Conservation (phyloP, 2,113 vertebrate genomes). For the Toxotes jaculatrix region DNA sequence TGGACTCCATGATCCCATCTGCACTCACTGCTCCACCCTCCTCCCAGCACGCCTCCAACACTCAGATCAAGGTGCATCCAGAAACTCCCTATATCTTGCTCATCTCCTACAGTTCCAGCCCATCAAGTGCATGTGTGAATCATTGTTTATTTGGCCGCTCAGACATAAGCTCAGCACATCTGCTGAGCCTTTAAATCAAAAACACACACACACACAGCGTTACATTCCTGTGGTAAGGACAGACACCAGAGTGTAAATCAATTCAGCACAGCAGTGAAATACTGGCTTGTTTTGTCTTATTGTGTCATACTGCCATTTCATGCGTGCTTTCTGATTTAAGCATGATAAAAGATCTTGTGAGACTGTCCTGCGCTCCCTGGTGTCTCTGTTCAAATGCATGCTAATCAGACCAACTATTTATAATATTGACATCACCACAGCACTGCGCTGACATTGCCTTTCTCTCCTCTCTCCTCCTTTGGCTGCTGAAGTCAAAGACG, state of each 20-base stretch:
- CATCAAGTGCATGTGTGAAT: conserved; percentile 40
- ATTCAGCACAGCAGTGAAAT: conserved; percentile 8
- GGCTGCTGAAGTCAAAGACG: conserved; percentile 52
- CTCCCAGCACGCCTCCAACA: conserved; percentile 55
- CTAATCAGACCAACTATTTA: not conserved
- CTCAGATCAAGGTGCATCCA: conserved; percentile 61
- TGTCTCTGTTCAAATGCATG: not conserved
- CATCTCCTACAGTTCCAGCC: conserved; percentile 30
- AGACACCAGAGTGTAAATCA: conserved; percentile 25
- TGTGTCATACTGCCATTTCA: not conserved
- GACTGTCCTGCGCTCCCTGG: not conserved
- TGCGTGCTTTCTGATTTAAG: conserved; percentile 8
- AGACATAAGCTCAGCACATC: conserved; percentile 64
- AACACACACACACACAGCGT: conserved; percentile 29
- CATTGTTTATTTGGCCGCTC: conserved; percentile 63
- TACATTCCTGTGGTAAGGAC: conserved; percentile 63
- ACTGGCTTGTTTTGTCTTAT: conserved; percentile 5
- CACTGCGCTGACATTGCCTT: conserved; percentile 6
- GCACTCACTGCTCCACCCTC: conserved; percentile 47
- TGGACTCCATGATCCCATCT: conserved; percentile 35
- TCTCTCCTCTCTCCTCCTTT: not conserved
- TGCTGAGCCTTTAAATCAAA: conserved; percentile 58
- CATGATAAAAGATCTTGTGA: not conserved
- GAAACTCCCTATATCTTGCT: conserved; percentile 21
- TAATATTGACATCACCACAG: not conserved